These are phyloP conservation scores for Theretra japonica DNA, from an alignment of 2,888 invertebrate genomes.

Conservation along the genomic window DNA sequence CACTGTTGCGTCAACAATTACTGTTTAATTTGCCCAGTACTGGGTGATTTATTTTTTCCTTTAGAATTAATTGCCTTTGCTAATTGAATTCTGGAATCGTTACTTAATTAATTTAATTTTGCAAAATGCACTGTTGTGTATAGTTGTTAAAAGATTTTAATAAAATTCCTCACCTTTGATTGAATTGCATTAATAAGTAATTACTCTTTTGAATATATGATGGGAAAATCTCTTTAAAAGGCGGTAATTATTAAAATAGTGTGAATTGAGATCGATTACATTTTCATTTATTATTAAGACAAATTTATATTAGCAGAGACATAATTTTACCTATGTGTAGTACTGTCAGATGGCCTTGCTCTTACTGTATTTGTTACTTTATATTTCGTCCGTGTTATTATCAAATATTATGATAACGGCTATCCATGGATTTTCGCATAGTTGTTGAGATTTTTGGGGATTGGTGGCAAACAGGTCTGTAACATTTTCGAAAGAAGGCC, in stretches of 20 bases:
- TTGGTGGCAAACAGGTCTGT: too few relatives aligned
- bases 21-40: constrained; percentile 18
- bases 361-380: too few relatives aligned
- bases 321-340: too few relatives aligned
- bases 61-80: background rate
- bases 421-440: too few relatives aligned
- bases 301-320: too few relatives aligned
- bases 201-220: background rate
- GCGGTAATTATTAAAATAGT: background rate
- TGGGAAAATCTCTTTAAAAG: constrained; percentile 1
- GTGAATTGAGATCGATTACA: too few relatives aligned
- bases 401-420: too few relatives aligned
- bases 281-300: too few relatives aligned
- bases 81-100: constrained; percentile 24
- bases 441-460: too few relatives aligned
- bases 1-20: constrained; percentile 29
- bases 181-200: background rate
- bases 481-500: too few relatives aligned
- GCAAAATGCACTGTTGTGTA: background rate
- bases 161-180: background rate
- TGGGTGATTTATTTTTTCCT: constrained; percentile 7
- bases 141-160: background rate
- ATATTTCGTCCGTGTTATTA: too few relatives aligned
- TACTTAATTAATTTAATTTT: constrained; percentile 26
- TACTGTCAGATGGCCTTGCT: too few relatives aligned